Base-by-base conservation (phyloP, 2,113 vertebrate species). In the Hydropotes inermis region DNA sequence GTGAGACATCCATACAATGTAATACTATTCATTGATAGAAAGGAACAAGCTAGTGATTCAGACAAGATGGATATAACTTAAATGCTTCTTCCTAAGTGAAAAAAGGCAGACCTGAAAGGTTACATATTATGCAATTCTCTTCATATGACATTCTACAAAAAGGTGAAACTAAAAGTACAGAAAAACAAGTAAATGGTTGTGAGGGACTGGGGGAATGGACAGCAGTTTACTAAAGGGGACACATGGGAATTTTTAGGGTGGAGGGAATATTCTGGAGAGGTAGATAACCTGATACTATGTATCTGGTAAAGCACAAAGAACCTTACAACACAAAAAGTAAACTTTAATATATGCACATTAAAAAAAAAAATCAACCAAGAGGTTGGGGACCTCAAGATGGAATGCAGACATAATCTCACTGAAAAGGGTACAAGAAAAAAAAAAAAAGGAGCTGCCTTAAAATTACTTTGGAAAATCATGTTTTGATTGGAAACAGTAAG, bases 261-360 rank as follows among this genome's bases (percentile, higher is more conserved):
- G 64, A 36, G 8, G 9, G 60, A n/a, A 58, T 78, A 85, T 86
- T 81, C 16, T 70, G 13, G 28, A 28, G 47, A 30, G 36, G 7
- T 12, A 1, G 27, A 82, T 58, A 94, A 94, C 16, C 64, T 45
- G 67, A 61, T 19, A 57, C 11, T 36, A 45, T 27, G 2, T 30
- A 79, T 92, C n/a, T 74, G 7, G 21, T 21, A 92, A 94, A 92
- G 82, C 81, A 61, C 76, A 91, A 93, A 87, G 54, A 93, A 91
- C 17, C 61, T 50, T 76, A 30, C 4, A 97, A 91, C 47, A 87
- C 15, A 85, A 79, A 88, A 39, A 60, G 28, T 88, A 13, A 78
- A 89, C 43, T 85, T 84, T 60, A 92, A 92, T 21, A 6, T 28
- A 28, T 28, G 30, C 19, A 70, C n/a, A 52, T 52, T 78, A 19